These are phyloP conservation scores for Automeris io DNA, from an alignment of 2,888 invertebrate species.

Conservation along the genomic window DNA sequence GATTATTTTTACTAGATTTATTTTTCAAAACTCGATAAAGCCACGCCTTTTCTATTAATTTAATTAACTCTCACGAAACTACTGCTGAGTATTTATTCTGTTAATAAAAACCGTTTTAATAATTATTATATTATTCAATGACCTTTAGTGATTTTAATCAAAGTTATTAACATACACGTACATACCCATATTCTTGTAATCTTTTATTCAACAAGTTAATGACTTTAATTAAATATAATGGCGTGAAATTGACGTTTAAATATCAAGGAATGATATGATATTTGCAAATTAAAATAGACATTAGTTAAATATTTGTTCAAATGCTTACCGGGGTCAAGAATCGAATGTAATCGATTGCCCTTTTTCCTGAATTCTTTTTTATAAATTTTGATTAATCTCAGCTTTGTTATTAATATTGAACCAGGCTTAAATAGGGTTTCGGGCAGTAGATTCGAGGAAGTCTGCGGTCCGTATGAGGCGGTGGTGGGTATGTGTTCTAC, in stretches of 20 bases:
- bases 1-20: not conserved
- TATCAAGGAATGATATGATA: not conserved
- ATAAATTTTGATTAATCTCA: too few species aligned
- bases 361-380: not conserved
- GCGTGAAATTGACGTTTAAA: conserved; percentile 2
- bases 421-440: too few species aligned
- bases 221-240: not conserved
- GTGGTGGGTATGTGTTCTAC: too few species aligned
- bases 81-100: conserved; percentile 7
- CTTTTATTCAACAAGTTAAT: not conserved
- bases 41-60: conserved; percentile 7
- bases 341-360: not conserved
- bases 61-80: conserved; percentile 8
- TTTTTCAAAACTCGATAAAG: conserved; percentile 1
- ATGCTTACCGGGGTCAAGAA: not conserved
- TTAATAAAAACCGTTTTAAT: conserved; percentile 6
- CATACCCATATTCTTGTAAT: not conserved
- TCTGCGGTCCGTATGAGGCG: too few species aligned
- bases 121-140: not conserved
- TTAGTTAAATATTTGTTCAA: not conserved
- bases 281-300: not conserved
- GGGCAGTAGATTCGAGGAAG: too few species aligned
- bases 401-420: too few species aligned
- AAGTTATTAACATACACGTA: conserved; percentile 1
- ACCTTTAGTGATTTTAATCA: conserved; percentile 7